Evolutionary conservation across 2,888 invertebrate species (phyloP), one percentile per base, ranked within the genome.

Genomic region (Hydriomena furcata): DNA sequence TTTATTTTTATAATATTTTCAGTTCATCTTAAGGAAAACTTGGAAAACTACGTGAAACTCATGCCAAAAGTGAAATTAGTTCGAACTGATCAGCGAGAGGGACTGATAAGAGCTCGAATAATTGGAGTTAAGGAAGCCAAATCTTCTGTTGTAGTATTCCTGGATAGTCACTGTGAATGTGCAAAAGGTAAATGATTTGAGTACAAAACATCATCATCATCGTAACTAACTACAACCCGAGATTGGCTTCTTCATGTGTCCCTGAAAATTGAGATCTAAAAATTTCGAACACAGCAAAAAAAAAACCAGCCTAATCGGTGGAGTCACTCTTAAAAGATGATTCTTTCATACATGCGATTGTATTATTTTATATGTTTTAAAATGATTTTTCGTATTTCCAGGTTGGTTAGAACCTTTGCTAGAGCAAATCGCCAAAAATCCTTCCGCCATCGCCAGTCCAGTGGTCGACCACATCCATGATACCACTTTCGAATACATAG

Each of bases 81-180:
- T 12, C 92, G 98, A 34, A 95, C 96, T 1, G 86, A 92, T 40
- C 94, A 95, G 71, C 92, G 99, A 21, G 97, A 98, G 83, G 99
- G 99, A n/a, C 91, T 99, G 55, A 98, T 99, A 67, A 92, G 98
- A 57, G 97, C 98, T 0, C 92, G 98, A 60, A 89, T 99, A 7
- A 81, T 97, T 54, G 99, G 98, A 1, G 94, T 96, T 17, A 91
- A 93, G 25, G 91, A 93, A 38, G 95, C 96, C 24, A 93, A 91
- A 13, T 95, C 95, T 0, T 93, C 95, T 0, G 95, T 97, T 0
- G 92, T 99, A 52, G 97, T 98, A 10, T 99, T 97, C 85, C 92
- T 99, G 52, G 99, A 99, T 81, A 98, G 98, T 12, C 99, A 99
- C 81, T 98, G 99, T 86, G 99, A 99, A 86, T 98, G 98, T 81